phyloP scores from a whole-genome alignment of 2,797 vertebrate genomes.

The Tolypeutes matacus region DNA sequence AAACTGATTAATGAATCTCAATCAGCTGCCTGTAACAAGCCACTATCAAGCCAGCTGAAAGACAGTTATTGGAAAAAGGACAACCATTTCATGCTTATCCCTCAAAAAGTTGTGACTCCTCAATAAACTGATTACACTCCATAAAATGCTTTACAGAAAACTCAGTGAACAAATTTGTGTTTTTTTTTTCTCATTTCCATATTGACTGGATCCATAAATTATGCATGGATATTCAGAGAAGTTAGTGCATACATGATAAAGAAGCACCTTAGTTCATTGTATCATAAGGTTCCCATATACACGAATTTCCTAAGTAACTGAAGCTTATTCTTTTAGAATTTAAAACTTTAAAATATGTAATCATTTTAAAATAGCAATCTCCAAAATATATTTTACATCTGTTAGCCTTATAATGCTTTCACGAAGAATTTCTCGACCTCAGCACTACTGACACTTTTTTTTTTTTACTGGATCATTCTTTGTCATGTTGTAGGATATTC shows the following conservation, averaged over 20 bases:
- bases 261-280: background rate
- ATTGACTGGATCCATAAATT: background rate
- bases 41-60: background rate
- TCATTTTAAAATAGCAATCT: background rate
- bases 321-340: background rate
- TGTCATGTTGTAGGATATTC: no score
- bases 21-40: background rate
- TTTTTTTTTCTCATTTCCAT: constrained; percentile 18
- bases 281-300: background rate
- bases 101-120: background rate
- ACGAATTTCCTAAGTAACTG: background rate
- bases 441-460: no score
- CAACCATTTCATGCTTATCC: background rate
- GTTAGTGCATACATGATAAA: background rate
- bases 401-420: background rate
- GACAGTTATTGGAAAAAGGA: background rate
- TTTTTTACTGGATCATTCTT: background rate
- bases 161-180: background rate
- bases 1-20: background rate
- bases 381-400: background rate
- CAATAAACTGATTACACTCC: background rate
- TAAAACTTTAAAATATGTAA: background rate
- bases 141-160: background rate
- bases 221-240: background rate
- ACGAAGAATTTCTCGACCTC: background rate